A percentile compares a stretch with the other conserved stretches of the same genome.
Evolutionary conservation across 2,113 vertebrate genomes (phyloP).

Genomic region (Callipepla squamata): DNA sequence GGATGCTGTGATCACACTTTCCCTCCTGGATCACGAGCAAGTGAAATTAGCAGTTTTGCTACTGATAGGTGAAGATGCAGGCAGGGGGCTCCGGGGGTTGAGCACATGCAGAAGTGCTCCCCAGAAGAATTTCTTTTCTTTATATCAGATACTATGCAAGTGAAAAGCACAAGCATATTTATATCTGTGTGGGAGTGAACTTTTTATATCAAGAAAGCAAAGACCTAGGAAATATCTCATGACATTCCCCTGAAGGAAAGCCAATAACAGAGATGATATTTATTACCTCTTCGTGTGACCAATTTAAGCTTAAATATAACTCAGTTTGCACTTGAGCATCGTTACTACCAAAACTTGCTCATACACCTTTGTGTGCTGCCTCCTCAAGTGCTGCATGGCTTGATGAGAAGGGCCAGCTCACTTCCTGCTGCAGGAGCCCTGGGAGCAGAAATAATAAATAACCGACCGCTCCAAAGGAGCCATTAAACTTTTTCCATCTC

Average conservation of each 20-base stretch:
- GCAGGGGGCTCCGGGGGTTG: background rate
- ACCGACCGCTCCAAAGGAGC: background rate
- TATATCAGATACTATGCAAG: background rate
- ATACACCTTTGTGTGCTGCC: background rate
- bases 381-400: background rate
- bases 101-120: slow-evolving; percentile 13
- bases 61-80: slow-evolving; percentile 29
- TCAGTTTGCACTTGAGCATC: background rate
- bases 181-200: background rate
- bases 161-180: background rate
- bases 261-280: background rate
- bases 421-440: background rate
- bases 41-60: slow-evolving; percentile 25
- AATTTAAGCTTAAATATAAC: background rate
- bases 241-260: background rate
- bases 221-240: background rate
- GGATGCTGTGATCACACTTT: background rate
- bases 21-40: slow-evolving; percentile 13
- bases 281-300: background rate
- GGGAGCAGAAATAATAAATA: slow-evolving; percentile 39
- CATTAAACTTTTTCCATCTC: slow-evolving; percentile 13
- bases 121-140: background rate
- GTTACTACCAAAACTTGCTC: background rate
- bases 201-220: background rate
- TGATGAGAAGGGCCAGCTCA: background rate